Conservation (phyloP, 2,888 invertebrate species). For the Philhelius pedissequus region DNA sequence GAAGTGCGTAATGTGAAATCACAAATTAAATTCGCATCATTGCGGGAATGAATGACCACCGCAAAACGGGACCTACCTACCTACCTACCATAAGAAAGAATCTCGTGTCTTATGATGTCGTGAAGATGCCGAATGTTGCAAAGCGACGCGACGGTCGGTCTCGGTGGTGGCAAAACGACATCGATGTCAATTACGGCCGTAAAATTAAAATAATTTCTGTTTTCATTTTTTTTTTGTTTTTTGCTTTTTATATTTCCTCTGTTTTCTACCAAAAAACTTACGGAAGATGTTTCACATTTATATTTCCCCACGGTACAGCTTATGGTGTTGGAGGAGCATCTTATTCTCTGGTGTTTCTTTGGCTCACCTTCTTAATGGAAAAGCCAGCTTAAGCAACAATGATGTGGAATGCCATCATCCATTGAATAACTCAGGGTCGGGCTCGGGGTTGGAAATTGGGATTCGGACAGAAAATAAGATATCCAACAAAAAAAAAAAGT, state of each 20-base stretch:
- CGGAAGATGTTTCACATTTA: constrained; percentile 41
- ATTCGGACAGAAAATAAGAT: neutral
- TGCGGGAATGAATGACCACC: constrained; percentile 59
- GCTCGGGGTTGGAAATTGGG: neutral
- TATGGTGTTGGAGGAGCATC: constrained; percentile 10
- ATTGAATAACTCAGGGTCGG: constrained; percentile 6
- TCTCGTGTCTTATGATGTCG: constrained; percentile 61
- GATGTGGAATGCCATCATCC: constrained; percentile 19
- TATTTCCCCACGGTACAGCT: neutral
- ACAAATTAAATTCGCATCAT: constrained; percentile 67
- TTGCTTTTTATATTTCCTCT: neutral
- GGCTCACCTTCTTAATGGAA: constrained; percentile 34
- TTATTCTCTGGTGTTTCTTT: constrained; percentile 15
- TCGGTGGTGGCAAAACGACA: constrained; percentile 22
- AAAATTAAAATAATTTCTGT: constrained; percentile 66
- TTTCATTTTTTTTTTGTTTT: constrained; percentile 15
- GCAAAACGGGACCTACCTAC: constrained; percentile 33
- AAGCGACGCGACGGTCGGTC: neutral
- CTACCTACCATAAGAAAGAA: constrained; percentile 1
- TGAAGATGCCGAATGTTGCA: constrained; percentile 27
- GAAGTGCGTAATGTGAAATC: constrained; percentile 68
- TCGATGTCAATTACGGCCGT: constrained; percentile 59
- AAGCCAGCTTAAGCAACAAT: constrained; percentile 10
- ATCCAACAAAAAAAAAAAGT: constrained; percentile 1
- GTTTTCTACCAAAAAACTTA: constrained; percentile 25